phyloP scores from a whole-genome alignment of 2,113 vertebrate genomes.

The Engystomops pustulosus region DNA sequence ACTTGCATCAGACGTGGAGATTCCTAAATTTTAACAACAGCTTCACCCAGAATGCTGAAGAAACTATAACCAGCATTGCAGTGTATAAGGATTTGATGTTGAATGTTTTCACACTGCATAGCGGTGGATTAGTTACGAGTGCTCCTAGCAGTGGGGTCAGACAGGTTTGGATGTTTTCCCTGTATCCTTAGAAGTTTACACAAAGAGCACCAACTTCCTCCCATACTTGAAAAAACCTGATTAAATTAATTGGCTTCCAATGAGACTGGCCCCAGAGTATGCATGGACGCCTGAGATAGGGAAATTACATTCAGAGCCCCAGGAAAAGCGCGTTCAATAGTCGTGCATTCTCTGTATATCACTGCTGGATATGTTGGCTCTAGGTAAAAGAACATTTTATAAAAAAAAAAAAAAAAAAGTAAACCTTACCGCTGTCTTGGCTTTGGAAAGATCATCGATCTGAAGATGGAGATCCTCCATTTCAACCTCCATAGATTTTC shows the following conservation, averaged over 20 bases:
- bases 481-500: conserved; percentile 97
- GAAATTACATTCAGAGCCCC: neutral
- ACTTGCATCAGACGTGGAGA: too few relatives aligned
- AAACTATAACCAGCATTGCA: too few relatives aligned
- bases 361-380: conserved; percentile 14
- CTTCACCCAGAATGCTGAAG: too few relatives aligned
- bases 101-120: too few relatives aligned
- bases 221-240: neutral
- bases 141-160: too few relatives aligned
- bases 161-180: neutral
- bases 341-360: neutral
- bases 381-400: neutral
- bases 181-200: neutral
- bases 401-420: conserved; percentile 1
- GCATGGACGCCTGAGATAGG: neutral
- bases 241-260: neutral
- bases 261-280: neutral
- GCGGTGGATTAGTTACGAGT: too few relatives aligned
- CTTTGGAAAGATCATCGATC: conserved; percentile 93
- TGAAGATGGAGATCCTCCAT: conserved; percentile 96
- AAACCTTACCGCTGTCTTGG: conserved; percentile 85
- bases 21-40: too few relatives aligned
- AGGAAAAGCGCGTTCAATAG: neutral
- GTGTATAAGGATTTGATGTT: too few relatives aligned
- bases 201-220: neutral